phyloP scores from a whole-genome alignment of 2,113 vertebrate genomes.

The Lampris incognitus region DNA sequence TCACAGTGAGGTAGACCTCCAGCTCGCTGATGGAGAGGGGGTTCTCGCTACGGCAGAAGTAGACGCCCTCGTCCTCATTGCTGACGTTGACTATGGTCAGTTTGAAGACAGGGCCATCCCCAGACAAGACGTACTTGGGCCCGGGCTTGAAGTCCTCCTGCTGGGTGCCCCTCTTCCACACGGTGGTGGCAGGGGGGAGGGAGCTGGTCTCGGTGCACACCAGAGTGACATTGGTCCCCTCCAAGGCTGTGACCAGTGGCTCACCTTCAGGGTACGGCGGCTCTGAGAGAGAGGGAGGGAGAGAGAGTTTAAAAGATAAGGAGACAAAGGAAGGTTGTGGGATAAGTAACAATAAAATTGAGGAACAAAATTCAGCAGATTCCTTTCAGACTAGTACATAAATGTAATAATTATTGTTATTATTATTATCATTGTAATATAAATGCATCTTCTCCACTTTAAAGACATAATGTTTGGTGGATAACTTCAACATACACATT shows the following conservation, averaged over 20 bases:
- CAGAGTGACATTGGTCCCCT: constrained; percentile 81
- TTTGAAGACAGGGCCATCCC: constrained; percentile 67
- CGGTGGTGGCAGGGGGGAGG: constrained; percentile 81
- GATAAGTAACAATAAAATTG: too few relatives aligned
- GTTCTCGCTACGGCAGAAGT: constrained; percentile 91
- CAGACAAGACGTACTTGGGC: constrained; percentile 78
- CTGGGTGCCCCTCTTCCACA: constrained; percentile 83
- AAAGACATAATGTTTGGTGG: too few relatives aligned
- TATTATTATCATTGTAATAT: too few relatives aligned
- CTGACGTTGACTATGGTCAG: constrained; percentile 90
- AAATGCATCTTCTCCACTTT: too few relatives aligned
- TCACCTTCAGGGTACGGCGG: constrained; percentile 80
- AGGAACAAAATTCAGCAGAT: too few relatives aligned
- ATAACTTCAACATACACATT: too few relatives aligned
- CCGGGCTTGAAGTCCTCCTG: constrained; percentile 70
- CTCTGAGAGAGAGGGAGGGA: constrained; percentile 69
- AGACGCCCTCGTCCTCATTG: constrained; percentile 84
- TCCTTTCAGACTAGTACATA: too few relatives aligned
- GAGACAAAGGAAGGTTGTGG: too few relatives aligned
- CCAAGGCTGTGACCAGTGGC: constrained; percentile 84
- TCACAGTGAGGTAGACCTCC: constrained; percentile 88
- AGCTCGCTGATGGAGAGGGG: constrained; percentile 77
- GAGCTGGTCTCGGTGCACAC: constrained; percentile 81
- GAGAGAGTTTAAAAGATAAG: too few relatives aligned
- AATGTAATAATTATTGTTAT: too few relatives aligned